Evolutionary conservation across 2,888 invertebrate species (phyloP), one percentile per base, ranked within the genome.

Genomic region (Dimorphilus gyrociliatus): DNA sequence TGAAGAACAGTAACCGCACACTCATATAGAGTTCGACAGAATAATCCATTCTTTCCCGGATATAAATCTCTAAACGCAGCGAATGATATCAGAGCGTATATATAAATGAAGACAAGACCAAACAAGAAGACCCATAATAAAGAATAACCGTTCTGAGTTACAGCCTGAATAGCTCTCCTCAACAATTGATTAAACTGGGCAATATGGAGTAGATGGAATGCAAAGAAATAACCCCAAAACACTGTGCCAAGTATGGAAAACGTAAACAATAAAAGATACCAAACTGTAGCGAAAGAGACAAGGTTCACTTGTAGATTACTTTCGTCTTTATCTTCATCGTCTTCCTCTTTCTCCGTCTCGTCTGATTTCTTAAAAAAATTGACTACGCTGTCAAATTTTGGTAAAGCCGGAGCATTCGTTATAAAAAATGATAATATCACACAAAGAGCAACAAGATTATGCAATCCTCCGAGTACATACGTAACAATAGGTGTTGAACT

Each of bases 141-240:
- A 1, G 57, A 57, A 18, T 35, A 39, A 59, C 60, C 60, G 37
- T 60, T 60, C 13, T 53, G 48, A 5, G 56, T 60, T 31, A 60
- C 55, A 12, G 60, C 58, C 32, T 46, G 48, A 15, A 60, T 59
- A 35, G 55, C 57, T 27, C 60, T 29, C 30, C 47, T 48, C 25
- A 60, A 42, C 23, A 60, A 46, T 41, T 60, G 60, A 37, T 60
- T 60, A 40, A 55, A 41, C 29, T 48, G 40, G 4, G 51, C 50
- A 31, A 60, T 50, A 41, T 60, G 58, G 10, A 60, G 47, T 23
- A 60, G 46, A 35, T 60, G 59, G 40, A 58, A 48, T 19, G 53
- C 44, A 40, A 58, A 60, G 48, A 54, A 56, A 38, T 56, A 60
- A 16, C 55, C 57, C 35, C 52, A 51, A 37, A 50, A 53, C 1